Conservation (phyloP, 2,888 invertebrate genomes). For the Troilus luridus region DNA sequence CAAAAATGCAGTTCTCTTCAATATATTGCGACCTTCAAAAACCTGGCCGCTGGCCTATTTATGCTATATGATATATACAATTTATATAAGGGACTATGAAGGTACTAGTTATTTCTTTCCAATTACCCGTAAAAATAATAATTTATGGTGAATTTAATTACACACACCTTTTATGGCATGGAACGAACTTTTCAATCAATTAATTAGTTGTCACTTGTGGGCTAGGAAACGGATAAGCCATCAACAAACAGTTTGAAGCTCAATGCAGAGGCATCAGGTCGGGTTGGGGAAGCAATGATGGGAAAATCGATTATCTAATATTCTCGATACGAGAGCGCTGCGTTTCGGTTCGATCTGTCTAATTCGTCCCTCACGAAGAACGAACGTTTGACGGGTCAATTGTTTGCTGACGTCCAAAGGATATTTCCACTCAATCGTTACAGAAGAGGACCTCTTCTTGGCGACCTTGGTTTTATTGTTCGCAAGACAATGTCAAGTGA, state of each 20-base stretch:
- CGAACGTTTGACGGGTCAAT: background rate
- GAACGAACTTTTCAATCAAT: too few relatives aligned
- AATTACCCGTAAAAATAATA: too few relatives aligned
- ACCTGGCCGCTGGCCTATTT: too few relatives aligned
- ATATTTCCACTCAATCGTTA: background rate
- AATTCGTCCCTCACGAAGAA: background rate
- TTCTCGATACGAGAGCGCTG: background rate
- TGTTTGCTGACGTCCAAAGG: background rate
- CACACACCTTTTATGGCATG: too few relatives aligned
- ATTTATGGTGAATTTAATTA: too few relatives aligned
- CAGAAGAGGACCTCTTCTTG: background rate
- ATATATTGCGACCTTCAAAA: too few relatives aligned
- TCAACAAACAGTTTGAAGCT: background rate
- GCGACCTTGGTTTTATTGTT: background rate
- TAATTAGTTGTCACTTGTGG: background rate
- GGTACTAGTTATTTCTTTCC: too few relatives aligned
- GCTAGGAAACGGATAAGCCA: background rate
- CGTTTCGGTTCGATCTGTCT: background rate
- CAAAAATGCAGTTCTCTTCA: too few relatives aligned
- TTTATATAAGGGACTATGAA: too few relatives aligned
- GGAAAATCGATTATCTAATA: conserved; percentile 1
- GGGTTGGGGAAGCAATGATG: background rate
- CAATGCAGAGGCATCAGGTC: background rate
- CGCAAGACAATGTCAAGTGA: background rate
- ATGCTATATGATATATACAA: too few relatives aligned